Conservation (phyloP, 2,797 vertebrate species). For the Manis javanica region DNA sequence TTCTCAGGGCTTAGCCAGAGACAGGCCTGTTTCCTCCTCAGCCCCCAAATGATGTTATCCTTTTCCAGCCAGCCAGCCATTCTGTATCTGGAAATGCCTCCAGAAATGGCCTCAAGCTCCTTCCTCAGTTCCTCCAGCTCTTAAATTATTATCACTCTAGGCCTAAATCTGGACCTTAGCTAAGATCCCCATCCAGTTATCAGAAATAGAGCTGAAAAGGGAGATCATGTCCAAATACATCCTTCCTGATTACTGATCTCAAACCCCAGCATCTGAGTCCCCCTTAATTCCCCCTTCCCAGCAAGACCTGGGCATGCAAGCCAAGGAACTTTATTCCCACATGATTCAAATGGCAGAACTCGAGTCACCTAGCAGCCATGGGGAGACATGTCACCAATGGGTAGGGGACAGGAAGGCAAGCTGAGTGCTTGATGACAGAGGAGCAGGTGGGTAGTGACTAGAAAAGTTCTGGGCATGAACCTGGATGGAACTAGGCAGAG, state of each 20-base stretch:
- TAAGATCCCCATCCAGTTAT: not conserved
- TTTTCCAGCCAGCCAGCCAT: not conserved
- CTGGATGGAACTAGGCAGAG: constrained; percentile 7
- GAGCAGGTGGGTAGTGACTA: constrained; percentile 80
- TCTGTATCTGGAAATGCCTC: constrained; percentile 53
- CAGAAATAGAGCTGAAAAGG: constrained; percentile 44
- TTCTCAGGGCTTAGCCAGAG: not conserved
- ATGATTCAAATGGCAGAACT: constrained; percentile 41
- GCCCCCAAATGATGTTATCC: not conserved
- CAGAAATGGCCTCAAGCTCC: constrained; percentile 18
- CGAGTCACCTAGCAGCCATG: not conserved
- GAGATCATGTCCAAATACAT: not conserved
- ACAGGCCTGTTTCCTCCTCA: not conserved
- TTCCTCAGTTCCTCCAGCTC: not conserved
- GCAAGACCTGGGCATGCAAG: not conserved
- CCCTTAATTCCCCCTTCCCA: not conserved
- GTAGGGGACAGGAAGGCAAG: constrained; percentile 30
- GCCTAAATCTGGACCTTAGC: not conserved
- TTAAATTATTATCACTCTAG: not conserved
- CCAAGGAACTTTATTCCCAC: constrained; percentile 25
- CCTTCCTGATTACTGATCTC: constrained; percentile 14
- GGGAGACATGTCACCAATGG: constrained; percentile 48
- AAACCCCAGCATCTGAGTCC: not conserved
- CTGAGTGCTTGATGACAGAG: constrained; percentile 78
- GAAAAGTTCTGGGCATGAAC: constrained; percentile 58